phyloP scores from a whole-genome alignment of 2,888 invertebrate species.

The Conops quadrifasciatus region DNA sequence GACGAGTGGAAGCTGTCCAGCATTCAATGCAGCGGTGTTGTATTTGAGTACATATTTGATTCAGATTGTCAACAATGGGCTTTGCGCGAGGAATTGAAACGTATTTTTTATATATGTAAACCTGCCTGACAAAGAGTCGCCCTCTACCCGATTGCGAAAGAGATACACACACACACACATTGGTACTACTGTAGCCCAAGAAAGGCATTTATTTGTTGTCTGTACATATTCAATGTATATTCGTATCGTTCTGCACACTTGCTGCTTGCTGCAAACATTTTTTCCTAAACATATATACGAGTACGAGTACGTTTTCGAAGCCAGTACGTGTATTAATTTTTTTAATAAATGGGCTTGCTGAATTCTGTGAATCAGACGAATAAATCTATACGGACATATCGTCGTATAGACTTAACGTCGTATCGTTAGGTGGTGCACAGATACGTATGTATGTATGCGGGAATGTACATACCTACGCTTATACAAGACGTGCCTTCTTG shows the following conservation, averaged over 20 bases:
- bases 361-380: not conserved
- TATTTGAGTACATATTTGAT: constrained; percentile 52
- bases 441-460: no score
- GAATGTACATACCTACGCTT: no score
- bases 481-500: no score
- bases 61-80: constrained; percentile 57
- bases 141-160: not conserved
- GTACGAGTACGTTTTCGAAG: no score
- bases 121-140: not conserved
- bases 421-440: no score
- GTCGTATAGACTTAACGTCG: not conserved
- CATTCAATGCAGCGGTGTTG: constrained; percentile 11
- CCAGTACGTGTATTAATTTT: no score
- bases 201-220: no score
- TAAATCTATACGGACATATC: not conserved
- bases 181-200: not conserved
- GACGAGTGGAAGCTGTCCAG: constrained; percentile 19
- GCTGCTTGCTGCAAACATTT: no score
- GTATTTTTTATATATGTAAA: constrained; percentile 25
- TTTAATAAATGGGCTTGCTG: not conserved
- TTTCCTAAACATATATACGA: no score
- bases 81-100: constrained; percentile 38
- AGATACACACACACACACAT: not conserved
- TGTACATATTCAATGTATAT: no score
- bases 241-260: no score